Evolutionary conservation across 2,888 invertebrate genomes (phyloP).

Genomic region (Heteromyza rotundicornis): DNA sequence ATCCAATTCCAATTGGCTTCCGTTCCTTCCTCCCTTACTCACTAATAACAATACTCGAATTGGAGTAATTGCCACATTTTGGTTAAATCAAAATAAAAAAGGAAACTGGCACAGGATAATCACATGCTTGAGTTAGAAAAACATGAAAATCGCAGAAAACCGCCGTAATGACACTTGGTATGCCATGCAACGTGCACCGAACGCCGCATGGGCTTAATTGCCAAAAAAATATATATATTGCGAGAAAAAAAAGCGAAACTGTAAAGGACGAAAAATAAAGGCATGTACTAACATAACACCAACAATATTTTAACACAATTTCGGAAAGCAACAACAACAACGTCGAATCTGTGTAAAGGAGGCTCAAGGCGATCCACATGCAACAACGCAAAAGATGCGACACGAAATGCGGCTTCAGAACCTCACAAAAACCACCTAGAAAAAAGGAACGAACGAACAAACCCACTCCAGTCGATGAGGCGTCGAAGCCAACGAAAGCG

Average conservation of each 20-base stretch:
- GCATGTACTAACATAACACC: not conserved
- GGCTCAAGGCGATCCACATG: constrained; percentile 41
- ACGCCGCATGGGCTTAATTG: constrained; percentile 60
- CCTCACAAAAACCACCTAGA: not conserved
- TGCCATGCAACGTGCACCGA: constrained; percentile 52
- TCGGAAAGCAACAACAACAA: constrained; percentile 31
- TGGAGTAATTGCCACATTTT: constrained; percentile 49
- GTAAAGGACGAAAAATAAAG: constrained; percentile 26
- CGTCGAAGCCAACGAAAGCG: constrained; percentile 45
- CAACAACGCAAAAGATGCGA: constrained; percentile 32
- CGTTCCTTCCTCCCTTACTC: too few relatives aligned
- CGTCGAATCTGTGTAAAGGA: constrained; percentile 20
- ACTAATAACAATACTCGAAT: not conserved
- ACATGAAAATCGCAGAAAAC: constrained; percentile 31
- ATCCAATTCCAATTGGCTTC: too few relatives aligned
- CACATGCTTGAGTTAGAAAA: constrained; percentile 34
- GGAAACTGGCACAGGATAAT: constrained; percentile 39
- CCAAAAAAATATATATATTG: constrained; percentile 45
- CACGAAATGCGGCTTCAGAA: not conserved
- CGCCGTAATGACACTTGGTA: constrained; percentile 59
- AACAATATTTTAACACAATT: constrained; percentile 35
- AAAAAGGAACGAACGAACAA: constrained; percentile 16
- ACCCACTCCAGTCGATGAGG: constrained; percentile 51
- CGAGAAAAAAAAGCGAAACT: not conserved
- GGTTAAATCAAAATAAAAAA: too few relatives aligned